phyloP scores from a whole-genome alignment of 2,888 invertebrate species.

The Melitaea athalia region DNA sequence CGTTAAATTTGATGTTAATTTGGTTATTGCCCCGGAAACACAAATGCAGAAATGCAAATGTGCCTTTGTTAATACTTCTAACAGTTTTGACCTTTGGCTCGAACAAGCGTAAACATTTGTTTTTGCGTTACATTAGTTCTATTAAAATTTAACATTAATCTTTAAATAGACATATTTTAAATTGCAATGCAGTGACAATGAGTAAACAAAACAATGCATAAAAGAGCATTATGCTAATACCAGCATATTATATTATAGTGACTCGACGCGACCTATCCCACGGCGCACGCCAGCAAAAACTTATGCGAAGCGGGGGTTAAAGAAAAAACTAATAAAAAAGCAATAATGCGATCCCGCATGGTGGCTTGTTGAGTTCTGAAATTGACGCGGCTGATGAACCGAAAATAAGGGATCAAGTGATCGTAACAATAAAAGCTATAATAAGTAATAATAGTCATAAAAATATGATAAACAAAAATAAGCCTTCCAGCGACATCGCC shows the following conservation, averaged over 20 bases:
- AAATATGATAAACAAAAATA: constrained; percentile 9
- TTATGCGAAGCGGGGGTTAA: constrained; percentile 67
- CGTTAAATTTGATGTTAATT: constrained; percentile 71
- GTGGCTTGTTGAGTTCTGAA: constrained; percentile 73
- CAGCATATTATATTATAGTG: constrained; percentile 75
- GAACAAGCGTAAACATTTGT: constrained; percentile 55
- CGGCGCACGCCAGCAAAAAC: constrained; percentile 73
- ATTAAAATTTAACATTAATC: constrained; percentile 51
- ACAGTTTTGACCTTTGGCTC: constrained; percentile 70
- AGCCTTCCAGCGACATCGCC: neutral
- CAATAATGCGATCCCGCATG: constrained; percentile 82
- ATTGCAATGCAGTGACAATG: constrained; percentile 58
- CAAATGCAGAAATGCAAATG: constrained; percentile 69
- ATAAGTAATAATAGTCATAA: constrained; percentile 25
- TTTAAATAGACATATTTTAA: constrained; percentile 37
- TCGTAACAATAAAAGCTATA: constrained; percentile 35
- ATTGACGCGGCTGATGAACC: constrained; percentile 78
- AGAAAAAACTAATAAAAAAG: constrained; percentile 80
- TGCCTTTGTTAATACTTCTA: constrained; percentile 64
- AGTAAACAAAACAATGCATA: constrained; percentile 60
- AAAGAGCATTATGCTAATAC: constrained; percentile 79
- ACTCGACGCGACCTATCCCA: constrained; percentile 75
- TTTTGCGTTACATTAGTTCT: constrained; percentile 54
- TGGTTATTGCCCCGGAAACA: constrained; percentile 69
- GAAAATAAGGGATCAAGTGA: constrained; percentile 45